Evolutionary conservation across 2,888 invertebrate species (phyloP).

Genomic region (Lathronympha strigana): DNA sequence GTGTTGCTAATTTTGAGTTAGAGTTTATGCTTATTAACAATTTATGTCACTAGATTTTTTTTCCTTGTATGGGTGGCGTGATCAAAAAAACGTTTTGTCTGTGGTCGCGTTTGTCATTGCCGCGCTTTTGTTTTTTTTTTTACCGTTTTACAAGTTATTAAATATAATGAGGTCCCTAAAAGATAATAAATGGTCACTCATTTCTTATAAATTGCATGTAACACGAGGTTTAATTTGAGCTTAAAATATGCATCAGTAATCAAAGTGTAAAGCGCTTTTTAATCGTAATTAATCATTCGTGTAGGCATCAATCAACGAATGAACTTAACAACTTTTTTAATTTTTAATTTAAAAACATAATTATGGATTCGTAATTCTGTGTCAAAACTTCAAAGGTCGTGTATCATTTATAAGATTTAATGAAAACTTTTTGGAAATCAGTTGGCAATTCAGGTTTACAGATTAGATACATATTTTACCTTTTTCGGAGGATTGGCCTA

Average conservation of each 20-base stretch:
- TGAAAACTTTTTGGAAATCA: too few relatives aligned
- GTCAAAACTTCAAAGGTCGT: too few relatives aligned
- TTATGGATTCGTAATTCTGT: too few relatives aligned
- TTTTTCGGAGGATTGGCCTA: too few relatives aligned
- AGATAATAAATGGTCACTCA: neutral
- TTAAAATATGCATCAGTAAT: neutral
- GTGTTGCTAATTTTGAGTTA: constrained; percentile 41
- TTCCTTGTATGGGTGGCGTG: constrained; percentile 35
- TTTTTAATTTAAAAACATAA: too few relatives aligned
- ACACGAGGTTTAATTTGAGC: neutral
- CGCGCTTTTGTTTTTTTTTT: constrained; percentile 23
- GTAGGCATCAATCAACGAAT: too few relatives aligned
- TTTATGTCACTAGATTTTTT: constrained; percentile 30
- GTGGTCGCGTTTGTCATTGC: constrained; percentile 26
- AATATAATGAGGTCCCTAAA: neutral
- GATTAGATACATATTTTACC: too few relatives aligned
- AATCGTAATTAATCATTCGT: too few relatives aligned
- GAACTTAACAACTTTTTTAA: too few relatives aligned
- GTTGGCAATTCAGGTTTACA: too few relatives aligned
- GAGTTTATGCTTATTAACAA: constrained; percentile 38
- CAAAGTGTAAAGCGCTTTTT: too few relatives aligned
- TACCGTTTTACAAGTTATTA: neutral
- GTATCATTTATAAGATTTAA: too few relatives aligned
- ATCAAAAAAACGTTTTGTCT: constrained; percentile 26
- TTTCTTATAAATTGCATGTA: neutral